Evolutionary conservation across 2,113 vertebrate species (phyloP).

Genomic region (Nesogale talazaci): DNA sequence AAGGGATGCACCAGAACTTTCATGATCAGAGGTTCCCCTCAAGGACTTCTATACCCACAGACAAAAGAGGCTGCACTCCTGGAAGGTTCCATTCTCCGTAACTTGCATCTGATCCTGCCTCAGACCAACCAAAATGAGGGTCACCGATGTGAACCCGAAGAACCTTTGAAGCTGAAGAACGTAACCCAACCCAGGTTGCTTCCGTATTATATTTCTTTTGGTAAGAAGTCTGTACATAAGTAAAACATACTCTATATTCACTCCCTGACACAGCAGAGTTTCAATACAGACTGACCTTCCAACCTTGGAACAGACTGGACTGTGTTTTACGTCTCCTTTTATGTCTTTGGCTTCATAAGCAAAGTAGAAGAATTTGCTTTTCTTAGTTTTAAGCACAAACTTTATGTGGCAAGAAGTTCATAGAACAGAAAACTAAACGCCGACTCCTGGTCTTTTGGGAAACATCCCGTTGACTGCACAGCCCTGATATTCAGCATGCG

Average conservation of each 20-base stretch:
- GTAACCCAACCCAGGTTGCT: background rate
- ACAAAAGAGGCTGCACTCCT: too few species aligned
- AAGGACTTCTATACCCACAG: background rate
- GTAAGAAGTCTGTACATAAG: fast-evolving
- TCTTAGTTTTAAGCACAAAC: background rate
- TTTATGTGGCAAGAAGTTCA: background rate
- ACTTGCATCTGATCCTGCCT: background rate
- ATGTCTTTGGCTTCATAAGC: background rate
- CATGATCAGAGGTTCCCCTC: background rate
- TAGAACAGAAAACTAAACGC: background rate
- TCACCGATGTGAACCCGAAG: too few species aligned
- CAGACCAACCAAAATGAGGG: background rate
- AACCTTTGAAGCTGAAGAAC: background rate
- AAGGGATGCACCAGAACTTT: fast-evolving
- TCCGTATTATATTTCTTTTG: background rate
- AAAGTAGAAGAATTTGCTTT: background rate
- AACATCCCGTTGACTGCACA: background rate
- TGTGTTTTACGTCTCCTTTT: background rate
- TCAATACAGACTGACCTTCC: too few species aligned
- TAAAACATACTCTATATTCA: background rate
- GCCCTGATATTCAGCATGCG: background rate
- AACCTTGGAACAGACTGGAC: too few species aligned
- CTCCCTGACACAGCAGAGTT: background rate
- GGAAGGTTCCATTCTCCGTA: background rate
- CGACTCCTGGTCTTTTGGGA: background rate